Evolutionary conservation across 2,888 invertebrate genomes (phyloP).

Genomic region (Aphidoletes aphidimyza): DNA sequence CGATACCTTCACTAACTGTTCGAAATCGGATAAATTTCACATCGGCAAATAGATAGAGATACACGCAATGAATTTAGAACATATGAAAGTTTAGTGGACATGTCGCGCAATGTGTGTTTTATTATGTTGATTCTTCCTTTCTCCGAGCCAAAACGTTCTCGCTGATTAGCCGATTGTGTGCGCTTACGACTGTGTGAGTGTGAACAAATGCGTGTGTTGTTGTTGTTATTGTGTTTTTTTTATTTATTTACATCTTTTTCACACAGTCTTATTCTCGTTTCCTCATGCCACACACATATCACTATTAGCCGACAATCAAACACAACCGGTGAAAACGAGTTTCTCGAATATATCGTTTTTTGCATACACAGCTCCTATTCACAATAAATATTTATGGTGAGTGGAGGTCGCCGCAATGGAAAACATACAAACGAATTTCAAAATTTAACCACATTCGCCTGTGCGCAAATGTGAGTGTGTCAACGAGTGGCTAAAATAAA

Average conservation of each 20-base stretch:
- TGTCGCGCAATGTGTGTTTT: too few species aligned
- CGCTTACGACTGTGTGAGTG: background rate
- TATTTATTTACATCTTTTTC: too few species aligned
- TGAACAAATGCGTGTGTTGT: background rate
- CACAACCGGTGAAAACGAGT: too few species aligned
- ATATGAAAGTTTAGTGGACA: slow-evolving; percentile 13
- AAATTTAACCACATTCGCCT: slow-evolving; percentile 13
- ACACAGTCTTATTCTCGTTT: too few species aligned
- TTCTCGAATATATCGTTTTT: background rate
- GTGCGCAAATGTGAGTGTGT: slow-evolving; percentile 20
- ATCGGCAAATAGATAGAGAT: background rate
- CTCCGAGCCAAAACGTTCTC: slow-evolving; percentile 3
- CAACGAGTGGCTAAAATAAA: background rate
- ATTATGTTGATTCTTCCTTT: slow-evolving; percentile 6
- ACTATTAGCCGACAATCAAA: too few species aligned
- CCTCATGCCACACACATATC: too few species aligned
- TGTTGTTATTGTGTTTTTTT: too few species aligned
- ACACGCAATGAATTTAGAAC: background rate
- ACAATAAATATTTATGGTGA: slow-evolving; percentile 35
- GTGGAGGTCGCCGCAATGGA: slow-evolving; percentile 39
- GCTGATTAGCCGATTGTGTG: background rate
- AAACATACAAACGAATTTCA: slow-evolving; percentile 30
- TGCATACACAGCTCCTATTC: background rate
- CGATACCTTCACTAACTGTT: background rate
- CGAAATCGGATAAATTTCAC: background rate